Base-by-base conservation (phyloP, 1,140 invertebrate genomes). In the Heliconius congener region DNA sequence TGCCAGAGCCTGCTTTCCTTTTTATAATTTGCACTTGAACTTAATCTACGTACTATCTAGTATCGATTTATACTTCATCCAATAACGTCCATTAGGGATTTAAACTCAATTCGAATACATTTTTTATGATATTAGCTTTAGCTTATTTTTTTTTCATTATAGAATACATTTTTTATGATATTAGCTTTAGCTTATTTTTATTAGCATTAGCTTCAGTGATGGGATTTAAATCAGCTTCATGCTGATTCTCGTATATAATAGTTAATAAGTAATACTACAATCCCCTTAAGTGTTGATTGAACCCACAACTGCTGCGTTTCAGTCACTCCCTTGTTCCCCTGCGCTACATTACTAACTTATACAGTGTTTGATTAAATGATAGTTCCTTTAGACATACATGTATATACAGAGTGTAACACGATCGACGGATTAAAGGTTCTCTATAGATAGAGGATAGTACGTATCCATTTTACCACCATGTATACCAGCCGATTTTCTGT, bases 181-280 rank as follows among this genome's bases (percentile, higher is more conserved):
- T 23, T 23, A 23, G 23, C 23, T 23, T 23, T 23, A 23, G 23
- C 23, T 23, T 23, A 23, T 23, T 23, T 23, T 23, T 23, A 23
- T 23, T 23, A 66, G 34, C 60, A 50, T 46, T 42, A 66, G 70
- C 74, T 76, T 19, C n/a, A 23, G 70, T 76, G 46, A 76, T 50
- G 23, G 39, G 27, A 46, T 46, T 66, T 60, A 46, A 76, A 46
- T 46, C 2, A 46, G 42, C 2, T 46, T 46, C 13, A 46, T 13
- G 42, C 13, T 46, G 42, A 13, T 16, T 46, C 13, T 46, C 42
- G 13, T 3, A 16, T 46, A 46, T 46, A 46, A 46, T 4, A 46
- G 13, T 42, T 13, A 42, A 42, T 42, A 4, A 42, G 11, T 42
- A 42, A 42, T 42, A 13, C 11, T 13, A 11, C 11, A 42, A 11